A percentile compares a stretch with the other conserved stretches of the same genome.
phyloP scores from a whole-genome alignment of 2,888 invertebrate species.

The Aleiodes leptofemur region DNA sequence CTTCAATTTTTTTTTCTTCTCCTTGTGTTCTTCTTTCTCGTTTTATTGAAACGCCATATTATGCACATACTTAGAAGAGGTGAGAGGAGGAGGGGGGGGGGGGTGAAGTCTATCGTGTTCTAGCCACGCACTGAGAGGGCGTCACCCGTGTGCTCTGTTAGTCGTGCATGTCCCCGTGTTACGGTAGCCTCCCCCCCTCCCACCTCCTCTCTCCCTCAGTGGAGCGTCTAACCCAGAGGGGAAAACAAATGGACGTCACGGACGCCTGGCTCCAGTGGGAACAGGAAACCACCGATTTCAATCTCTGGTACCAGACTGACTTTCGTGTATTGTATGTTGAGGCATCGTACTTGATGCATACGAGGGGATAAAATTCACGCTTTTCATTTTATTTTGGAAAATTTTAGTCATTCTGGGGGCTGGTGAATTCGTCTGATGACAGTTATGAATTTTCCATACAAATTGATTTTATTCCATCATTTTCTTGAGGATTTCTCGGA shows the following conservation, averaged over 20 bases:
- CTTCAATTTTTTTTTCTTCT: too few relatives aligned
- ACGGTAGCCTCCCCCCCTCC: background rate
- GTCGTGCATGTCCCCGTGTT: conserved; percentile 25
- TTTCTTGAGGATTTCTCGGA: background rate
- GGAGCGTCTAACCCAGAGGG: conserved; percentile 38
- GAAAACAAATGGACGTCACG: conserved; percentile 61
- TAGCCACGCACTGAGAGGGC: conserved; percentile 13
- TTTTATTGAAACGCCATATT: background rate
- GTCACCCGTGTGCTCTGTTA: conserved; percentile 23
- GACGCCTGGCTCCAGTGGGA: conserved; percentile 64
- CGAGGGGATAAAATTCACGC: conserved; percentile 20
- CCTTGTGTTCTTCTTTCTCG: background rate
- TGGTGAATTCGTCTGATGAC: too few relatives aligned
- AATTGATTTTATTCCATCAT: background rate
- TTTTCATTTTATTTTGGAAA: conserved; percentile 8
- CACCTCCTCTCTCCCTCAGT: too few relatives aligned
- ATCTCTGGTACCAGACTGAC: conserved; percentile 54
- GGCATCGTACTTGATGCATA: conserved; percentile 28
- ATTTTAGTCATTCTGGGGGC: conserved; percentile 7
- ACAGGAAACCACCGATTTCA: conserved; percentile 67
- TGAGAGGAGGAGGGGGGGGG: background rate
- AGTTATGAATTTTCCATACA: too few relatives aligned
- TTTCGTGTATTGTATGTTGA: conserved; percentile 30
- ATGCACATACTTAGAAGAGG: background rate
- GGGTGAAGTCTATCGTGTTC: conserved; percentile 11